Evolutionary conservation across 2,888 invertebrate species (phyloP).

Genomic region (Caenorhabditis auriculariae): DNA sequence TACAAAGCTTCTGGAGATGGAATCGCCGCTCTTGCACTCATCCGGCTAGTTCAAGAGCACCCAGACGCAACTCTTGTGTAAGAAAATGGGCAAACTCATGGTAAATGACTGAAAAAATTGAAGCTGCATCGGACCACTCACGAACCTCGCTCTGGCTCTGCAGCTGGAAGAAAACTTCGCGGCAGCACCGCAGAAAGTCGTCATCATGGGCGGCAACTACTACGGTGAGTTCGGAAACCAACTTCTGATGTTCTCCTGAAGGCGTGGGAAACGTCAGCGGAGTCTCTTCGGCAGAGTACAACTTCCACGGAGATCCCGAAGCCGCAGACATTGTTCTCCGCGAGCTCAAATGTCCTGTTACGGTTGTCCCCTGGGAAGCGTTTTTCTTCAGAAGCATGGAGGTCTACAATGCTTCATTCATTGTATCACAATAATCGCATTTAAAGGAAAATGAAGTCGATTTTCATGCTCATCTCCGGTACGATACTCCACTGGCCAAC

Average conservation of each 20-base stretch:
- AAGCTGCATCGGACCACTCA: constrained; percentile 63
- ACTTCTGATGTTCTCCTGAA: too few relatives aligned
- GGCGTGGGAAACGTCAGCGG: constrained; percentile 64
- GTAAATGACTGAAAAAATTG: background rate
- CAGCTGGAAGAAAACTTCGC: constrained; percentile 64
- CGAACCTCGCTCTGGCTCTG: constrained; percentile 66
- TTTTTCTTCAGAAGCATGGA: constrained; percentile 12
- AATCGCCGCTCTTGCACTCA: constrained; percentile 18
- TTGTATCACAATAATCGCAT: background rate
- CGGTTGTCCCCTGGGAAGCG: constrained; percentile 74
- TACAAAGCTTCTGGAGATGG: constrained; percentile 10
- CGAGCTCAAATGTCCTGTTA: constrained; percentile 69
- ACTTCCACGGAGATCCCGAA: constrained; percentile 78
- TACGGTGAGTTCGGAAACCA: constrained; percentile 4
- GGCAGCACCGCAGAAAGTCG: constrained; percentile 36
- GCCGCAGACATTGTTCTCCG: constrained; percentile 75
- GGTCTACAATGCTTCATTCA: background rate
- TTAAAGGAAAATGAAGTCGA: constrained; percentile 16
- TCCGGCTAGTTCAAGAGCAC: constrained; percentile 14
- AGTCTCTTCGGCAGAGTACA: constrained; percentile 73
- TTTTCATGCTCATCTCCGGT: constrained; percentile 43
- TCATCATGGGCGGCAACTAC: constrained; percentile 59
- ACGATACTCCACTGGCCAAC: constrained; percentile 30
- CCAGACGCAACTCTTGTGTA: constrained; percentile 20
- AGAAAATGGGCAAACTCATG: background rate